phyloP scores from a whole-genome alignment of 2,797 vertebrate genomes.

The Chaenodraco wilsoni region DNA sequence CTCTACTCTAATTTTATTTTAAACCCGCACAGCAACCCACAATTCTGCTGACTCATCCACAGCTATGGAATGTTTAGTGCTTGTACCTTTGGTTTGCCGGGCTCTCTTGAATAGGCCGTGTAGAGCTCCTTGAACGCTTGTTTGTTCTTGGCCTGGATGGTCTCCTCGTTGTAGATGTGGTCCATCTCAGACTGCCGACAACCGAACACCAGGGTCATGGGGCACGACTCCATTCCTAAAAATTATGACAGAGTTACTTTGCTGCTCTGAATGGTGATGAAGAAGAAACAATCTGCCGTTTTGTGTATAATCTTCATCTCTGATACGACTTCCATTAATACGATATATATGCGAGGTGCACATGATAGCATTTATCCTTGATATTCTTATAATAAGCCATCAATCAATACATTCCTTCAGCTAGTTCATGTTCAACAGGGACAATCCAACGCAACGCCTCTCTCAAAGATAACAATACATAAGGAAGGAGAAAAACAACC shows the following conservation, averaged over 20 bases:
- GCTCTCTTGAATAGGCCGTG: slow-evolving; percentile 96
- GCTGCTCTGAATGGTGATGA: not conserved
- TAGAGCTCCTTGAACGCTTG: slow-evolving; percentile 95
- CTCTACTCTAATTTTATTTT: slow-evolving; percentile 19
- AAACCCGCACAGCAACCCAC: slow-evolving; percentile 30
- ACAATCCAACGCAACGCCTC: slow-evolving; percentile 2
- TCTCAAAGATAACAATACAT: not conserved
- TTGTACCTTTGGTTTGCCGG: slow-evolving; percentile 96
- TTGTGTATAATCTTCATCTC: not conserved
- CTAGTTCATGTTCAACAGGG: not conserved
- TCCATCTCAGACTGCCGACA: slow-evolving; percentile 96
- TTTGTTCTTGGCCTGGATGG: slow-evolving; percentile 92
- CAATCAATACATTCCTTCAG: slow-evolving; percentile 3
- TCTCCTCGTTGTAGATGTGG: slow-evolving; percentile 97
- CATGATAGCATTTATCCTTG: not conserved
- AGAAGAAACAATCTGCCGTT: not conserved
- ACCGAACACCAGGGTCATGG: slow-evolving; percentile 96
- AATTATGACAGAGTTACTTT: slow-evolving; percentile 14
- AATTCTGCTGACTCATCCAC: slow-evolving; percentile 33
- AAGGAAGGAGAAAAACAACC: slow-evolving; percentile 5
- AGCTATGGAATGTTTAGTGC: not conserved
- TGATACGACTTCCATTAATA: slow-evolving; percentile 12
- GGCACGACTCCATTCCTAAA: slow-evolving; percentile 89
- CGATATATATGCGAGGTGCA: not conserved
- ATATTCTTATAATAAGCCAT: slow-evolving; percentile 15